Percentiles rank a stretch among this genome's conserved stretches.
Conservation (phyloP, 2,113 vertebrate species). For the Rhinopomastus cyanomelas region DNA sequence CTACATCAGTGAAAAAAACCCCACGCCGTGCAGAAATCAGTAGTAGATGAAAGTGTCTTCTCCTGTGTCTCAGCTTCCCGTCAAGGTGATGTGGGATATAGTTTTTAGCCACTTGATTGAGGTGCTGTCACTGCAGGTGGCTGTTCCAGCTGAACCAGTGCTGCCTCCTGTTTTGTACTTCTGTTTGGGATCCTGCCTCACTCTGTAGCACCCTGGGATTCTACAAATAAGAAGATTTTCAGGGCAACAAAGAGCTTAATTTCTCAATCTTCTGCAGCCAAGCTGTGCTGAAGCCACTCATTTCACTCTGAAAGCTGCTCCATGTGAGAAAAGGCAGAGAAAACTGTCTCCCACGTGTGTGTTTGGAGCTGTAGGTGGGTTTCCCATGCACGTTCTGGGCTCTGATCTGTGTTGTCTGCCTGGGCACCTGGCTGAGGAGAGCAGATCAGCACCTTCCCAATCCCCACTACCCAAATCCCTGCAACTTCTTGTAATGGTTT, state of each 20-base stretch:
- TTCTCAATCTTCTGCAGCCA: not conserved
- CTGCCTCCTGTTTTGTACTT: not conserved
- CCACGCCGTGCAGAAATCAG: not conserved
- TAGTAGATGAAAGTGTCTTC: not conserved
- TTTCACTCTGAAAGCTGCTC: not conserved
- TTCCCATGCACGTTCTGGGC: not conserved
- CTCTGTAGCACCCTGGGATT: not conserved
- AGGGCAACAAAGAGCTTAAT: not conserved
- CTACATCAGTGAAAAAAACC: not conserved
- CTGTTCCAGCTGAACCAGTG: not conserved
- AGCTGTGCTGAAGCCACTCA: not conserved
- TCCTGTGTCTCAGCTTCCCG: not conserved
- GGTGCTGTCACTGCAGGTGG: not conserved
- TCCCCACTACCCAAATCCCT: not conserved
- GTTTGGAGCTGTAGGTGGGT: accelerated
- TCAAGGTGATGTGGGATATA: not conserved
- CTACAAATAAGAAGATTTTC: not conserved
- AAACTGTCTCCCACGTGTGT: accelerated
- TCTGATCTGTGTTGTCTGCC: not conserved
- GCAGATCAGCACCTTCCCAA: not conserved
- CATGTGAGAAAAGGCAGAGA: not conserved
- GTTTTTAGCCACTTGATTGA: not conserved
- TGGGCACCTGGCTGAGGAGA: not conserved
- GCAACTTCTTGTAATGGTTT: not conserved
- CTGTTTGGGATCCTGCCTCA: not conserved